Conservation (phyloP, 1,140 invertebrate species). For the Nasonia vitripennis region DNA sequence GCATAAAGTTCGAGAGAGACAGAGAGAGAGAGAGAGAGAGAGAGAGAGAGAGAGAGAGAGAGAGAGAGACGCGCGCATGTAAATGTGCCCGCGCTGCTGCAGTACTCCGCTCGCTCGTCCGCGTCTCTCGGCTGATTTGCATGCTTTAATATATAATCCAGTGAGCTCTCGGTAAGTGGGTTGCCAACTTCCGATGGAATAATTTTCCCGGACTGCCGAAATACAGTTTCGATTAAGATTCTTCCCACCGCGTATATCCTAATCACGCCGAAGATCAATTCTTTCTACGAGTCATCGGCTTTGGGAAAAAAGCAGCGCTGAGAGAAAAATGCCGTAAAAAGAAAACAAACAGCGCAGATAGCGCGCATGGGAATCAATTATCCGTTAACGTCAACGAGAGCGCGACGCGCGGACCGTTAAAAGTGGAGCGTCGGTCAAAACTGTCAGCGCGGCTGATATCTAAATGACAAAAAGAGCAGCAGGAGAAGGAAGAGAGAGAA, state of each 20-base stretch:
- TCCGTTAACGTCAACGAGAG: constrained; percentile 8
- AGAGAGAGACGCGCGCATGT: not conserved
- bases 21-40: not conserved
- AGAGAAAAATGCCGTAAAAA: not conserved
- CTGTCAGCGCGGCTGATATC: constrained; percentile 10
- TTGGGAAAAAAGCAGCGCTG: too few relatives aligned
- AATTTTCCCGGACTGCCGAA: too few relatives aligned
- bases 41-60: not conserved
- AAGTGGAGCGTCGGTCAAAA: constrained; percentile 19
- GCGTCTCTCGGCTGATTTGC: not conserved
- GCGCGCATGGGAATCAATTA: constrained; percentile 8
- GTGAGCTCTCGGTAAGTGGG: too few relatives aligned
- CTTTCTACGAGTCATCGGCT: not conserved
- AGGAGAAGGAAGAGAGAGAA: not conserved
- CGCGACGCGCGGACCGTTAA: constrained; percentile 6
- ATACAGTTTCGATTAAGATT: too few relatives aligned
- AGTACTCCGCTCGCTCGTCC: not conserved
- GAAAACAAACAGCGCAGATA: not conserved
- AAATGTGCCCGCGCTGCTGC: not conserved
- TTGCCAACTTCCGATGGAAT: too few relatives aligned
- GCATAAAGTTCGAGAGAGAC: constrained; percentile 3
- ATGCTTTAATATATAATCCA: constrained; percentile 4
- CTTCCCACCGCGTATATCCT: not conserved
- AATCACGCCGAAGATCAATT: not conserved
- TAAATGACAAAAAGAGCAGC: constrained; percentile 19